Evolutionary conservation across 2,797 vertebrate species (phyloP), one percentile per base, ranked within the genome.

Genomic region (Tauraco hartlaubi): DNA sequence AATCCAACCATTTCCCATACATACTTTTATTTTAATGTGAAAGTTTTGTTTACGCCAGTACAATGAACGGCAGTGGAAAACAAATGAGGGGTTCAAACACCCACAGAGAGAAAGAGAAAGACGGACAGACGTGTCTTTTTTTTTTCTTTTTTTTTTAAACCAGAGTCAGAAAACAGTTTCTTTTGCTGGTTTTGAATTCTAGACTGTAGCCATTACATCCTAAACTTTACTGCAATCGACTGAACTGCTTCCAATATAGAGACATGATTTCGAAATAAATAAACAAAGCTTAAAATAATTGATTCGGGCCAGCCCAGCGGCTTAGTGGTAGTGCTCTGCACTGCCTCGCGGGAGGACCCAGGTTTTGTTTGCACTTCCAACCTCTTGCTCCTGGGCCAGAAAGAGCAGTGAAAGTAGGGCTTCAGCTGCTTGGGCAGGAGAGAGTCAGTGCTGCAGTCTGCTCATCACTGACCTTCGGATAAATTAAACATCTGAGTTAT

Each of bases 241-340:
- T 96, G 97, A 97, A 98, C 97, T 84, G 95, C 89, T 88, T 91
- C 80, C 94, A 76, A 54, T 73, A 94, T 18, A 97, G 96, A 98
- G 84, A 97, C 97, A 97, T 90, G 94, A 97, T 96, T 98, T 89
- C 97, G 97, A 97, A 98, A 98, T 98, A 98, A 98, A 98, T 98
- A 98, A 92, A 81, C 52, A 78, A 96, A 92, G 78, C 93, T 94
- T 96, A 93, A 93, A 94, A 92, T 91, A 97, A 90, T 64, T 93
- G 93, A 93, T 97, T 49, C 97, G 98, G 97, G 97, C 97, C 98
- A 97, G 97, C 96, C 97, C 96, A 95, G 93, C 66, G 91, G 91
- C 96, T 95, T 96, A 90, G 85, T 43, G 94, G 97, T 84, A 96
- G 92, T 61, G 97, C 95, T 97, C 92, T 97, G 94, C 94, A 97